phyloP scores from a whole-genome alignment of 2,113 vertebrate genomes.

The Coturnix japonica region DNA sequence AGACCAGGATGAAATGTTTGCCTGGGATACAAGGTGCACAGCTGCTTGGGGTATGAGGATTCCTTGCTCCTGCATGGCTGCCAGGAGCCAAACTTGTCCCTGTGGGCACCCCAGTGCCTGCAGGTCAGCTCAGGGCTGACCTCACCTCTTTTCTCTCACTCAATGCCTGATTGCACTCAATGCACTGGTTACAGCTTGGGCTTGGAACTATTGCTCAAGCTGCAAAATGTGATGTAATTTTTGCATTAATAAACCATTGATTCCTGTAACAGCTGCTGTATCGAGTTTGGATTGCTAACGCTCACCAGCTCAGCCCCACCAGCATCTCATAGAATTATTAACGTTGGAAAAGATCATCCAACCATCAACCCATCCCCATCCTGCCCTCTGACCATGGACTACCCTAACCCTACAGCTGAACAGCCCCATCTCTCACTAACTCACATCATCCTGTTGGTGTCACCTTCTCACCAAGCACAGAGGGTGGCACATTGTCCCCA shows the following conservation, averaged over 20 bases:
- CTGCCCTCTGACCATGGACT: no score
- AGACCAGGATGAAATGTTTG: fast-evolving
- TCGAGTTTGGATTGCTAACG: background rate
- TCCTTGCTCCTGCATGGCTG: background rate
- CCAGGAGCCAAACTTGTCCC: background rate
- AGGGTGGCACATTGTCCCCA: fast-evolving
- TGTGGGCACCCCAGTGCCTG: slow-evolving; percentile 36
- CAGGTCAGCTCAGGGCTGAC: background rate
- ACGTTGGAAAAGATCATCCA: no score
- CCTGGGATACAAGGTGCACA: background rate
- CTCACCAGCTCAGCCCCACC: background rate
- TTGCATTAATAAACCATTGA: slow-evolving; percentile 26
- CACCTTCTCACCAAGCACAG: fast-evolving
- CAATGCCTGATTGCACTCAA: background rate
- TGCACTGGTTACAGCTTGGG: slow-evolving; percentile 19
- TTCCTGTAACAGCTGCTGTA: background rate
- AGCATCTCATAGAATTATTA: background rate
- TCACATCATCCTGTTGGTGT: background rate
- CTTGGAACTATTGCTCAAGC: background rate
- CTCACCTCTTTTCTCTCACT: background rate
- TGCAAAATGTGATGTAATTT: background rate
- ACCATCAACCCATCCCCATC: no score
- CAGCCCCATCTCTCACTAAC: background rate
- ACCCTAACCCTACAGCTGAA: no score
- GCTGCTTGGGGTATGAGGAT: background rate